phyloP scores from a whole-genome alignment of 23 tunicate genomes.

The Halocynthia roretzi region DNA sequence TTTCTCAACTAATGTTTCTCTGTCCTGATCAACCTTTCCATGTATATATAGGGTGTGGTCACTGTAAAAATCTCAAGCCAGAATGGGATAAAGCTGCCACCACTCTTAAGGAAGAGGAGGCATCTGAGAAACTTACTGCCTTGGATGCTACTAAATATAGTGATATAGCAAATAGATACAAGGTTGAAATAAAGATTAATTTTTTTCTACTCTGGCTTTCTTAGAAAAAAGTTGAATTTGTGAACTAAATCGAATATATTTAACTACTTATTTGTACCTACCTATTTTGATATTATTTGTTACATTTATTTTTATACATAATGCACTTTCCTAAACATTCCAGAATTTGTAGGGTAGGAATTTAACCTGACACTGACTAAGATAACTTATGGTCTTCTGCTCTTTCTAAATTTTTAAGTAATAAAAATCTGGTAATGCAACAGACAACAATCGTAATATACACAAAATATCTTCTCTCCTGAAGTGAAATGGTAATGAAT shows the following conservation, averaged over 20 bases:
- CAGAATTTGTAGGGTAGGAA: no score
- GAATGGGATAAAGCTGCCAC: conserved; percentile 91
- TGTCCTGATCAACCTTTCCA: neutral
- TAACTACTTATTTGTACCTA: no score
- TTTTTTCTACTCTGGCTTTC: neutral
- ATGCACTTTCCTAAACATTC: no score
- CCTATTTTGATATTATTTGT: no score
- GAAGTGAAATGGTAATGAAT: no score
- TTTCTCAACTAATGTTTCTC: neutral
- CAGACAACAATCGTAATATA: no score
- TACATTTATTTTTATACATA: no score
- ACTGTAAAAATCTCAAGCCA: conserved; percentile 88
- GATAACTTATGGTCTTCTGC: no score
- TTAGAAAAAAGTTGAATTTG: neutral
- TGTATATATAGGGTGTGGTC: conserved; percentile 79
- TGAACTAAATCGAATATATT: neutral
- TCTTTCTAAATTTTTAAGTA: no score
- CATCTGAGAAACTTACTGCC: conserved; percentile 72
- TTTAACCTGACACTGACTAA: no score
- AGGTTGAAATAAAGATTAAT: conserved; percentile 21
- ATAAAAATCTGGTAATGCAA: no score
- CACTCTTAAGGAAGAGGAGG: conserved; percentile 56
- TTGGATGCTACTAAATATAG: conserved; percentile 80
- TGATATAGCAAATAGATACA: conserved; percentile 49
- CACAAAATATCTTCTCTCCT: no score